Evolutionary conservation across 2,113 vertebrate species (phyloP).

Genomic region (Dromaius novaehollandiae): DNA sequence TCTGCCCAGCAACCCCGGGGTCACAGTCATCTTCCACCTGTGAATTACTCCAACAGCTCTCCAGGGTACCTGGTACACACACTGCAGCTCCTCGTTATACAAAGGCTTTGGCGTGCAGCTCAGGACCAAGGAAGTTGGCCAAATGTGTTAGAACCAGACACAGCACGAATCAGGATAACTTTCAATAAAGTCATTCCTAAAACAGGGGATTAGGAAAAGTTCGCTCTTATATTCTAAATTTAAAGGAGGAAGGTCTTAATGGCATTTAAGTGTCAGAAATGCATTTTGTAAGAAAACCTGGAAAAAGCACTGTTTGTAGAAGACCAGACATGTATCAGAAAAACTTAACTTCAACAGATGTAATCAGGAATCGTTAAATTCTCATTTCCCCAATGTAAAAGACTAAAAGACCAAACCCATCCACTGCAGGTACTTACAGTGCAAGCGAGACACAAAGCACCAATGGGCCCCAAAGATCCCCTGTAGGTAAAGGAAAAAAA

Average conservation of each 20-base stretch:
- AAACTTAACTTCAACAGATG: background rate
- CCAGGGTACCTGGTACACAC: accelerated
- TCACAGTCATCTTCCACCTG: background rate
- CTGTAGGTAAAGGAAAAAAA: slow-evolving; percentile 62
- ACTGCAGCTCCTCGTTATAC: background rate
- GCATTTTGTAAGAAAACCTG: background rate
- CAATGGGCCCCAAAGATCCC: slow-evolving; percentile 98
- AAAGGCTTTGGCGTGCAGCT: background rate
- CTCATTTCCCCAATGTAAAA: background rate
- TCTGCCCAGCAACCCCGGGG: background rate
- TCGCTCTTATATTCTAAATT: background rate
- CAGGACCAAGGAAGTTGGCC: background rate
- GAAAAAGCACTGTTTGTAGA: background rate
- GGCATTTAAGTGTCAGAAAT: background rate
- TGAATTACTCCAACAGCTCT: background rate
- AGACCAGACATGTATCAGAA: background rate
- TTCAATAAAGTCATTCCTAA: background rate
- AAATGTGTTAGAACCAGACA: background rate
- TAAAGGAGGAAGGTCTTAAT: background rate
- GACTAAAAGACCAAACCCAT: background rate
- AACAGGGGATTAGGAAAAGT: background rate
- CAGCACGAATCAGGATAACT: accelerated
- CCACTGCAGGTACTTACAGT: slow-evolving; percentile 81
- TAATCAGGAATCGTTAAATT: background rate
- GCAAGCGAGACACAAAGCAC: slow-evolving; percentile 95